Percentiles rank a stretch among this genome's conserved stretches.
Evolutionary conservation across 2,797 vertebrate genomes (phyloP).

Genomic region (Macropodus opercularis): DNA sequence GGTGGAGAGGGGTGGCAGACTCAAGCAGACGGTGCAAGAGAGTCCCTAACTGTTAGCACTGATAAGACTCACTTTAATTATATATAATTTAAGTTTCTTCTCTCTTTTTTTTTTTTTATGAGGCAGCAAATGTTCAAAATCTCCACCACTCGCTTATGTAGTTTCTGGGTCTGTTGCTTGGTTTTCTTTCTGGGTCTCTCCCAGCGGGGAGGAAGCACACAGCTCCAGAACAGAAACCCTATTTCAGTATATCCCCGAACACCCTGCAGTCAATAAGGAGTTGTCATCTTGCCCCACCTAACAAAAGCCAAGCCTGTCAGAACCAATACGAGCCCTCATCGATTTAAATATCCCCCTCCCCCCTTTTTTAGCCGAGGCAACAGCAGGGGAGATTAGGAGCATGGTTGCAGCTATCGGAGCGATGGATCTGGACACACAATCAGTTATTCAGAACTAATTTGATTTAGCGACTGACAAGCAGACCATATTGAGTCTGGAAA

Average conservation of each 20-base stretch:
- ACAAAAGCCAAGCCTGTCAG: constrained; percentile 62
- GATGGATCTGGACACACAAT: constrained; percentile 56
- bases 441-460: constrained; percentile 66
- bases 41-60: constrained; percentile 37
- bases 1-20: constrained; percentile 22
- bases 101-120: constrained; percentile 16
- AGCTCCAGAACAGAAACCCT: constrained; percentile 32
- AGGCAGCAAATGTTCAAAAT: constrained; percentile 10
- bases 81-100: constrained; percentile 13
- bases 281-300: constrained; percentile 54
- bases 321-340: constrained; percentile 64
- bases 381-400: constrained; percentile 41
- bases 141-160: background rate
- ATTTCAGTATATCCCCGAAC: constrained; percentile 28
- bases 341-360: constrained; percentile 57
- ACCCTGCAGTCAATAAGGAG: constrained; percentile 44
- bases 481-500: constrained; percentile 30
- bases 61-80: constrained; percentile 2
- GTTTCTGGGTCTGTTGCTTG: background rate
- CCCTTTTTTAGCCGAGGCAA: constrained; percentile 47
- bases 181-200: background rate
- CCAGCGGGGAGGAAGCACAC: constrained; percentile 8
- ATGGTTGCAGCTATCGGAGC: constrained; percentile 34
- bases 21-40: too few species aligned
- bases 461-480: constrained; percentile 63